Percentiles rank a stretch among this genome's conserved stretches.
Conservation (phyloP, 2,113 vertebrate genomes). For the Hydrochoerus hydrochaeris region DNA sequence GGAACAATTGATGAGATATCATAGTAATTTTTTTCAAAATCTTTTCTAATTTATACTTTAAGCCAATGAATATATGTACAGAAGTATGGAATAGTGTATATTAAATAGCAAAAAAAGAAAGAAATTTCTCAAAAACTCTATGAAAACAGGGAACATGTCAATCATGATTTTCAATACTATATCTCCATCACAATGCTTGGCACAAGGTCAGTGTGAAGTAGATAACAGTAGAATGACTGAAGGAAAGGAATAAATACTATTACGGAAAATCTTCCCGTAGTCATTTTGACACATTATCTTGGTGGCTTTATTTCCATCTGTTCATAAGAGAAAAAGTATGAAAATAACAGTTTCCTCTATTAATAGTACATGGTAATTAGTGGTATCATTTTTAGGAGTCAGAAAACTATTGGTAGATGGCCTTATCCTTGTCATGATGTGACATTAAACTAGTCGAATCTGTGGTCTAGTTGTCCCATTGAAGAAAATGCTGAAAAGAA, state of each 20-base stretch:
- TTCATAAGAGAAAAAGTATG: not conserved
- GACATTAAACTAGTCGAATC: not conserved
- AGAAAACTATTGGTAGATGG: not conserved
- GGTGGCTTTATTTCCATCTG: not conserved
- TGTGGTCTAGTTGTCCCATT: not conserved
- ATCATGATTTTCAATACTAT: not conserved
- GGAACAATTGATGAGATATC: not conserved
- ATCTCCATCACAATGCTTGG: not conserved
- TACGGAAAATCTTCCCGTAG: not conserved
- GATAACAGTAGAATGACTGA: not conserved
- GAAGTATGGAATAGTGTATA: not conserved
- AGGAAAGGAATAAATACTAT: not conserved
- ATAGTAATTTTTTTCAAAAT: not conserved
- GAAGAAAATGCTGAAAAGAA: constrained; percentile 34
- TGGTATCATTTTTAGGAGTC: not conserved
- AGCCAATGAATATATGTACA: not conserved
- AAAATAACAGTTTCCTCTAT: not conserved
- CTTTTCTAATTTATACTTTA: not conserved
- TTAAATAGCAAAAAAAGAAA: not conserved
- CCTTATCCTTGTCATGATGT: not conserved
- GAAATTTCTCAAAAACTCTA: not conserved
- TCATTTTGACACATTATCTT: not conserved
- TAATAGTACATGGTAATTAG: not conserved
- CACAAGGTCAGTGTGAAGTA: not conserved
- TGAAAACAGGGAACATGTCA: not conserved